These are phyloP conservation scores for Geodia barretti DNA, from an alignment of 37 sponge, comb jelly and placozoan species.

Conservation along the genomic window DNA sequence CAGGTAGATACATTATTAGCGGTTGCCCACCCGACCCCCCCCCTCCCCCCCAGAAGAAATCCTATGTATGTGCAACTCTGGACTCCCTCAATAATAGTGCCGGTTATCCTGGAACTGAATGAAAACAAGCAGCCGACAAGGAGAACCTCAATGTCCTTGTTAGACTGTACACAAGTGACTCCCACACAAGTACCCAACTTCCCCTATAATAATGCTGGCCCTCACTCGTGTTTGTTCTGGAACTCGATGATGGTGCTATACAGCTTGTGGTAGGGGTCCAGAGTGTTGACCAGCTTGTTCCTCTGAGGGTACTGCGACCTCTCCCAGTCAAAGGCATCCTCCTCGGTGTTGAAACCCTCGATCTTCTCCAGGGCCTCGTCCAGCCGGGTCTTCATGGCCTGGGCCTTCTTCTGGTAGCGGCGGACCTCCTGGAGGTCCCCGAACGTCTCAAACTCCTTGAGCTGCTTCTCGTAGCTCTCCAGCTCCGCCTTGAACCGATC, in stretches of 20 bases:
- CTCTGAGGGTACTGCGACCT: constrained; percentile 89
- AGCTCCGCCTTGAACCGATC: constrained; percentile 87
- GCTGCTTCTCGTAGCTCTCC: constrained; percentile 89
- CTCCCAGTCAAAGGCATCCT: constrained; percentile 99
- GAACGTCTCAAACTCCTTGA: constrained; percentile 90
- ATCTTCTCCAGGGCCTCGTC: constrained; percentile 94
- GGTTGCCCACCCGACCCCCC: too few relatives aligned
- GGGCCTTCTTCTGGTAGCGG: constrained; percentile 90
- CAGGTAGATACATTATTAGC: too few relatives aligned
- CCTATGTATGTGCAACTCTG: too few relatives aligned
- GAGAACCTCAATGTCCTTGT: neutral
- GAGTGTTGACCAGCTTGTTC: constrained; percentile 75
- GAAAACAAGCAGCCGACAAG: neutral
- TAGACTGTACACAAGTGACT: too few relatives aligned
- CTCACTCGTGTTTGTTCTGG: constrained; percentile 86
- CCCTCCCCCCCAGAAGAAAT: too few relatives aligned
- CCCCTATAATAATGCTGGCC: neutral
- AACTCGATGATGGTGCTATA: constrained; percentile 91
- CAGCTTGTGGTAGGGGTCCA: constrained; percentile 88
- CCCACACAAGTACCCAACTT: constrained; percentile 6
- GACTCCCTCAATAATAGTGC: too few relatives aligned
- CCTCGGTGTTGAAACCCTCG: constrained; percentile 94
- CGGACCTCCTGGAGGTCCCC: constrained; percentile 88
- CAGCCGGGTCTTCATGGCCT: constrained; percentile 70
- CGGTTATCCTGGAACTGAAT: neutral